Evolutionary conservation across 2,888 invertebrate genomes (phyloP).

Genomic region (Habroteleia sp.): DNA sequence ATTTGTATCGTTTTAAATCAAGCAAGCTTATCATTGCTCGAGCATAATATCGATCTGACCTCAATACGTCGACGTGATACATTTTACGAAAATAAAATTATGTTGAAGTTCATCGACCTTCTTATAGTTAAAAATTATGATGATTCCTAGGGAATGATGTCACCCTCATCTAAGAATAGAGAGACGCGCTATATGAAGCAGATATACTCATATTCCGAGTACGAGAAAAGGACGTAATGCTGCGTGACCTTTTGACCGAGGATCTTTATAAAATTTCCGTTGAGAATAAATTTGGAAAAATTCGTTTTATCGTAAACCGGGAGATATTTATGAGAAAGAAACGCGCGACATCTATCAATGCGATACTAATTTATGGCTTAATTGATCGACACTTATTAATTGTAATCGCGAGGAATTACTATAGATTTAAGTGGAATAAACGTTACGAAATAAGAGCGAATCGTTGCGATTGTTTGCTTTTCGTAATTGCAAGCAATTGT

Average conservation of each 20-base stretch:
- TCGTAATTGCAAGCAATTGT: too few relatives aligned
- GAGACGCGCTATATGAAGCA: conserved; percentile 21
- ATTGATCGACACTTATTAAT: conserved; percentile 5
- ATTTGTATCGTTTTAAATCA: conserved; percentile 41
- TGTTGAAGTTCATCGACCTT: conserved; percentile 58
- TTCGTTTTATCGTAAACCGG: neutral
- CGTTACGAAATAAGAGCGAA: too few relatives aligned
- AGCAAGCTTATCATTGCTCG: conserved; percentile 38
- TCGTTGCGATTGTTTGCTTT: too few relatives aligned
- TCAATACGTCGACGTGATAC: conserved; percentile 48
- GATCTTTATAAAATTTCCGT: conserved; percentile 10
- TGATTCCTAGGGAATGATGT: conserved; percentile 59
- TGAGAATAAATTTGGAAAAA: conserved; percentile 12
- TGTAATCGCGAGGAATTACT: neutral
- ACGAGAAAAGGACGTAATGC: conserved; percentile 17
- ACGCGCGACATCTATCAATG: conserved; percentile 22
- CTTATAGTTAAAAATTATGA: conserved; percentile 46
- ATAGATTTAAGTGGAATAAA: too few relatives aligned
- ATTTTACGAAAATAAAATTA: conserved; percentile 62
- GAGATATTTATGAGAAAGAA: neutral
- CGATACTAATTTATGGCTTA: conserved; percentile 4
- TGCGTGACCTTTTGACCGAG: conserved; percentile 22
- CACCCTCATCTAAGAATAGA: conserved; percentile 57
- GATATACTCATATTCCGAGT: conserved; percentile 39
- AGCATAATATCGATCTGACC: conserved; percentile 57